Percentiles rank a stretch among this genome's conserved stretches.
These are phyloP conservation scores for Procambarus clarkii DNA, from an alignment of 1,140 invertebrate genomes.

Conservation along the genomic window DNA sequence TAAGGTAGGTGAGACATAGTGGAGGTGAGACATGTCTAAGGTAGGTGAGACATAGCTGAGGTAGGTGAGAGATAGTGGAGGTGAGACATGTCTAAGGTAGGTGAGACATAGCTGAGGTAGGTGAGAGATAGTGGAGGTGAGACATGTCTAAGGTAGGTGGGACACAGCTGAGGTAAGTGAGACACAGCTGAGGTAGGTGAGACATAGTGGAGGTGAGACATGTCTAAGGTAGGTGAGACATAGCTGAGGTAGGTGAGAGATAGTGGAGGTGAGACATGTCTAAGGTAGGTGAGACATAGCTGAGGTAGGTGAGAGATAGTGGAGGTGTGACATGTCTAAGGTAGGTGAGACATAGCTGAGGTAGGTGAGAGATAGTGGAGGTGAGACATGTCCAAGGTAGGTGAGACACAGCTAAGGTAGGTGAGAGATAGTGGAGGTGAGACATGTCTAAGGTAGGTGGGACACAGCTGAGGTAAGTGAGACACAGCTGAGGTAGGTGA, in stretches of 20 bases:
- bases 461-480: conserved; percentile 40
- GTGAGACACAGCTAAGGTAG: background rate
- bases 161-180: no score
- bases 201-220: no score
- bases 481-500: background rate
- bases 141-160: background rate
- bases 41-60: background rate
- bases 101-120: conserved; percentile 33
- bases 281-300: background rate
- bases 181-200: background rate
- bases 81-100: no score
- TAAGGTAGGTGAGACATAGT: background rate
- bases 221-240: conserved; percentile 27
- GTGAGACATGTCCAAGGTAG: background rate
- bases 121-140: background rate
- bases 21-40: background rate
- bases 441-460: no score
- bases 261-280: background rate
- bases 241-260: background rate
- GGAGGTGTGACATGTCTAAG: no score
- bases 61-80: background rate
- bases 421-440: background rate
- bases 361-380: background rate
- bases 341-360: conserved; percentile 16
- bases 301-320: background rate